A percentile compares a stretch with the other conserved stretches of the same genome.
Conservation (phyloP, 2,113 vertebrate genomes). For the Callithrix jacchus region DNA sequence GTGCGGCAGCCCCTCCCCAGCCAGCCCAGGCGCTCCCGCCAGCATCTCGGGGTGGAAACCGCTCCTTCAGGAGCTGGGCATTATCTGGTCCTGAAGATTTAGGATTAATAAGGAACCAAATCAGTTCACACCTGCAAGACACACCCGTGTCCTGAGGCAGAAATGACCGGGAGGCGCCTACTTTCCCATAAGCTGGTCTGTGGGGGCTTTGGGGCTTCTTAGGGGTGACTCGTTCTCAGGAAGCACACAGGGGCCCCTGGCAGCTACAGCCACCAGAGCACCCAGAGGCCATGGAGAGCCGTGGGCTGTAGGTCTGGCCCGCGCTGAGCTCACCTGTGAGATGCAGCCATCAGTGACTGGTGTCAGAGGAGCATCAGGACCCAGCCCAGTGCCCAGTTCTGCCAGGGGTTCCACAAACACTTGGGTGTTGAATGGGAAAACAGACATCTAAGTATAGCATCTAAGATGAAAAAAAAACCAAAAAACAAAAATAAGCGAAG, state of each 20-base stretch:
- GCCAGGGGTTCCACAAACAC: background rate
- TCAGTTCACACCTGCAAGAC: background rate
- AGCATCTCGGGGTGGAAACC: too few relatives aligned
- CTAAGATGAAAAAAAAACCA: background rate
- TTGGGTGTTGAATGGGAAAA: background rate
- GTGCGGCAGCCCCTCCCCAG: background rate
- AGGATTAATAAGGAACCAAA: background rate
- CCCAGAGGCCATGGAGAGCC: background rate
- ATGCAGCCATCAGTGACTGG: too few relatives aligned
- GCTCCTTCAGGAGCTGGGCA: background rate
- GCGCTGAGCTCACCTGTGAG: too few relatives aligned
- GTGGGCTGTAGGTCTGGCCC: accelerated
- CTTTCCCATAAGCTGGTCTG: background rate
- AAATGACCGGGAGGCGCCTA: background rate
- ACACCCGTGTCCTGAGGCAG: background rate
- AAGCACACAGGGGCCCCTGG: background rate
- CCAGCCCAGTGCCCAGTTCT: too few relatives aligned
- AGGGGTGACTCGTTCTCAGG: background rate
- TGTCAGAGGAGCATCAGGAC: too few relatives aligned
- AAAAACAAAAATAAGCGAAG: background rate
- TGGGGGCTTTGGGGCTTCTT: background rate
- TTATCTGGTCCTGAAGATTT: background rate
- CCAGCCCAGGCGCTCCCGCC: background rate
- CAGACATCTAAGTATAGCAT: background rate
- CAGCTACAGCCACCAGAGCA: background rate